A percentile compares a stretch with the other conserved stretches of the same genome.
phyloP scores from a whole-genome alignment of 2,888 invertebrate genomes.

The Agonum fuliginosum region DNA sequence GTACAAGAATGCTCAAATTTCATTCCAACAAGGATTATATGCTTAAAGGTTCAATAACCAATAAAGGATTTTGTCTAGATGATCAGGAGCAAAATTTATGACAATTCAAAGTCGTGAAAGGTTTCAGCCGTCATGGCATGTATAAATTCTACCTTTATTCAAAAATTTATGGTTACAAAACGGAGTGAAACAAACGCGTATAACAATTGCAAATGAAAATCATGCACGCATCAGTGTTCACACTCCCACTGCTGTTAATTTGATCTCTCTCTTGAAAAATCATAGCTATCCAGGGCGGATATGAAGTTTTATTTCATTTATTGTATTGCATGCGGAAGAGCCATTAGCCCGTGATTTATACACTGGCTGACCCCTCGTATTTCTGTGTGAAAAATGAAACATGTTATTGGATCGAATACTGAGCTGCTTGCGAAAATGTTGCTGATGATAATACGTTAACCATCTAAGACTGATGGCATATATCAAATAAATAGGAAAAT shows the following conservation, averaged over 20 bases:
- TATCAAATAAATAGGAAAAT: background rate
- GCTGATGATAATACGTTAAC: slow-evolving; percentile 7
- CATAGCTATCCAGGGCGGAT: slow-evolving; percentile 7
- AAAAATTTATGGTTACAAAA: background rate
- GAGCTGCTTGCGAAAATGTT: background rate
- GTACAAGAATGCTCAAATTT: too few species aligned
- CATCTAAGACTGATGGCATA: slow-evolving; percentile 18
- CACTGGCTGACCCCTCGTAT: slow-evolving; percentile 23
- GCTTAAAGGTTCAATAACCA: too few species aligned
- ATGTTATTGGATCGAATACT: slow-evolving; percentile 29
- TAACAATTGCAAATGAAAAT: background rate
- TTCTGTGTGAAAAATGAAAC: slow-evolving; percentile 27
- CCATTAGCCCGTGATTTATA: slow-evolving; percentile 30
- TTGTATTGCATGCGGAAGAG: slow-evolving; percentile 21
- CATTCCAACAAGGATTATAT: too few species aligned
- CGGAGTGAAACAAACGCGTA: background rate
- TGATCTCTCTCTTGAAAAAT: slow-evolving; percentile 15
- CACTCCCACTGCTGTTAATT: background rate
- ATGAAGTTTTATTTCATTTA: slow-evolving; percentile 30
- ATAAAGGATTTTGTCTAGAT: too few species aligned
- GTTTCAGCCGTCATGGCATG: too few species aligned
- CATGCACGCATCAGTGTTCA: slow-evolving; percentile 22
- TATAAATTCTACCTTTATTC: too few species aligned
- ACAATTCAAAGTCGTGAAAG: too few species aligned
- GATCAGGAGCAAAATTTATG: too few species aligned